phyloP scores from a whole-genome alignment of 1,140 invertebrate genomes.

The Drosophila santomea region DNA sequence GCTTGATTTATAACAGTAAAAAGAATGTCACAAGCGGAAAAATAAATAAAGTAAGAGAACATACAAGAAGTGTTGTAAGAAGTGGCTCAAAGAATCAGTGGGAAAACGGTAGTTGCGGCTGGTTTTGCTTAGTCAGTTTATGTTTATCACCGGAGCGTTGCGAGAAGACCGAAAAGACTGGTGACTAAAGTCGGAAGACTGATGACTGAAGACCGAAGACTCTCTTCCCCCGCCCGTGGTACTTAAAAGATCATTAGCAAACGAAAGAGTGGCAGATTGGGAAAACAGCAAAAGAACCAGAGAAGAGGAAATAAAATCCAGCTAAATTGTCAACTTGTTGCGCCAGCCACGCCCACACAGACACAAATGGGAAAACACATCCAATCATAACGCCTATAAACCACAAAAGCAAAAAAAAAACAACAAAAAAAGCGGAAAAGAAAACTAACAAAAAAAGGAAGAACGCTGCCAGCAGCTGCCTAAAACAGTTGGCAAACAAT shows the following conservation, averaged over 20 bases:
- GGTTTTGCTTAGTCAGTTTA: slow-evolving; percentile 23
- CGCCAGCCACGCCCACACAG: slow-evolving; percentile 43
- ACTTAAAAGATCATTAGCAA: slow-evolving; percentile 64
- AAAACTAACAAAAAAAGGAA: slow-evolving; percentile 32
- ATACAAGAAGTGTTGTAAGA: slow-evolving; percentile 34
- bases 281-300: slow-evolving; percentile 3
- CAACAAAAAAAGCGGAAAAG: not conserved
- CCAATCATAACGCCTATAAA: slow-evolving; percentile 48
- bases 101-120: slow-evolving; percentile 35
- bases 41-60: slow-evolving; percentile 36
- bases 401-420: slow-evolving; percentile 18
- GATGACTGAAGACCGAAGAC: slow-evolving; percentile 29
- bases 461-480: slow-evolving; percentile 37
- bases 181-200: slow-evolving; percentile 5
- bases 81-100: slow-evolving; percentile 40
- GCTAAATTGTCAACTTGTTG: slow-evolving; percentile 56
- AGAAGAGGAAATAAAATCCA: slow-evolving; percentile 22
- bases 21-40: slow-evolving; percentile 51
- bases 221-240: slow-evolving; percentile 7
- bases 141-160: slow-evolving; percentile 42
- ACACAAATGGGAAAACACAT: slow-evolving; percentile 28
- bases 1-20: slow-evolving; percentile 60
- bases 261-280: slow-evolving; percentile 7
- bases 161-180: slow-evolving; percentile 15
- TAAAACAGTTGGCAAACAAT: slow-evolving; percentile 35